phyloP scores from a whole-genome alignment of 2,888 invertebrate species.

The Rosalia funebris region DNA sequence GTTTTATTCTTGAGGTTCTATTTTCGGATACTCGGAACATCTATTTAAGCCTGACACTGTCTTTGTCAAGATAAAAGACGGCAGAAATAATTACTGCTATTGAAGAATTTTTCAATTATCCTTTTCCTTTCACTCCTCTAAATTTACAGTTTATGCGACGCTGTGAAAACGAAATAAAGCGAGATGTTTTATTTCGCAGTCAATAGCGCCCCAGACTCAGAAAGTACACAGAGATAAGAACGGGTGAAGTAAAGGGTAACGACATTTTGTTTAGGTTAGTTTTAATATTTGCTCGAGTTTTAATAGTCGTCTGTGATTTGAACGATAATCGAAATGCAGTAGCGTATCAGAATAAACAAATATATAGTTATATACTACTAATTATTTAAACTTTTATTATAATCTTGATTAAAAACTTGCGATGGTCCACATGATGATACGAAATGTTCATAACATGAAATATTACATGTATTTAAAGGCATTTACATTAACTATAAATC shows the following conservation, averaged over 20 bases:
- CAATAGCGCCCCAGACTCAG: background rate
- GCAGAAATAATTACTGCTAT: slow-evolving; percentile 34
- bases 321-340: too few relatives aligned
- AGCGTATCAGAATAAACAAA: too few relatives aligned
- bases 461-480: too few relatives aligned
- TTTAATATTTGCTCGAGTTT: background rate
- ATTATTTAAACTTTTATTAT: too few relatives aligned
- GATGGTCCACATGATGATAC: too few relatives aligned
- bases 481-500: too few relatives aligned
- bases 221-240: background rate
- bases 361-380: too few relatives aligned
- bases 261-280: background rate
- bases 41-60: slow-evolving; percentile 37
- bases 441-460: too few relatives aligned
- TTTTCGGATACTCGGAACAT: slow-evolving; percentile 13
- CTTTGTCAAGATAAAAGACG: slow-evolving; percentile 41
- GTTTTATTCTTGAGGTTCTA: slow-evolving; percentile 4
- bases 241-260: background rate
- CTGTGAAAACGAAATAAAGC: too few relatives aligned
- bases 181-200: too few relatives aligned
- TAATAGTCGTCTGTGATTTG: too few relatives aligned
- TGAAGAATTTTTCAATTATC: slow-evolving; percentile 34
- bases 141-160: slow-evolving; percentile 19
- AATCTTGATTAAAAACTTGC: too few relatives aligned
- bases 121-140: slow-evolving; percentile 19